Base-by-base conservation (phyloP, 2,113 vertebrate genomes). In the Stercorarius parasiticus region DNA sequence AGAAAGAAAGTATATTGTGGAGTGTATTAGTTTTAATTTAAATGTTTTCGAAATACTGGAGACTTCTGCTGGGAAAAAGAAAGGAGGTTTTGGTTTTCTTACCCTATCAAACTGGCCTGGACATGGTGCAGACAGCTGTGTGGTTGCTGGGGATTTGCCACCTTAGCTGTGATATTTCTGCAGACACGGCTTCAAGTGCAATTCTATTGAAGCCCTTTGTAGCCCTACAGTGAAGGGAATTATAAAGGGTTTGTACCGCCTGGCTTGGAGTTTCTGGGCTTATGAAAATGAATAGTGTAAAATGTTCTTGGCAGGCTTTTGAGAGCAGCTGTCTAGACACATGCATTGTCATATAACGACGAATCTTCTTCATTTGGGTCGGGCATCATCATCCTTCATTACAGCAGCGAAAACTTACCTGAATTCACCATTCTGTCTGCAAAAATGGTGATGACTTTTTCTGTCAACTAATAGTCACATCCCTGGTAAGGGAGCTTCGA, bases 221-320 rank as follows among this genome's bases (percentile, higher is more conserved):
- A 79, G 67, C 50, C 30, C 23, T 92, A 12, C 62, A 76, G 42
- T 30, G 78, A 79, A 53, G 66, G 49, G 73, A 95, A 40, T 87
- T 86, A n/a, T 13, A 22, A 45, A 82, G 58, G 11, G 36, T 50
- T 96, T 90, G 61, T 59, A 69, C 32, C 34, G 42, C 45, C 49
- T 56, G 47, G 53, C 53, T 89, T 84, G 53, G 82, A 82, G 87
- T 86, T 96, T 88, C 81, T 76, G 70, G 80, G 62, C 78, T 89
- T 87, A 55, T 38, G 47, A 87, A 71, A 87, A 40, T 1, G 4
- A 96, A 30, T 23, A 65, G 81, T 38, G 32, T 94, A 85, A 95
- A 95, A 88, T 82, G 86, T 77, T 89, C 85, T 82, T 95, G 93
- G 78, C 91, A 76, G 67, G 29, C 36, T 85, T 93, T 91, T 61